Evolutionary conservation across 2,888 invertebrate species (phyloP).

Genomic region (Xestia c-nigrum): DNA sequence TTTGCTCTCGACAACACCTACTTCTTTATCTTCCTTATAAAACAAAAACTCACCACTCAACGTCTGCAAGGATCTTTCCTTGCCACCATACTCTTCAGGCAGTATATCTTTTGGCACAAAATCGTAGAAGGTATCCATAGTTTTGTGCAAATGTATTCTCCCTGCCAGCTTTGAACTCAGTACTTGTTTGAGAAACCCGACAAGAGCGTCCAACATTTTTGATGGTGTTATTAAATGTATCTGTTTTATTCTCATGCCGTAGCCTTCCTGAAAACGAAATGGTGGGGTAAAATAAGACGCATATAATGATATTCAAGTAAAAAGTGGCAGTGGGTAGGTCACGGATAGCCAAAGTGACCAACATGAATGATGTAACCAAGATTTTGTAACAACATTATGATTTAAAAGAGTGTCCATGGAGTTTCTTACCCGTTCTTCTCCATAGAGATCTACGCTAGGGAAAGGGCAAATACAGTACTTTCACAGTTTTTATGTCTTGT

Average conservation of each 20-base stretch:
- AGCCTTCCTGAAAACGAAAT: conserved; percentile 76
- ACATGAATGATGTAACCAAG: no score
- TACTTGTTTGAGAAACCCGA: conserved; percentile 74
- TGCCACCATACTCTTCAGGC: conserved; percentile 80
- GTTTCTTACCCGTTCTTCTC: no score
- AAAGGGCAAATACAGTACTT: no score
- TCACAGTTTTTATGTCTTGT: no score
- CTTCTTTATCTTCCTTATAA: neutral
- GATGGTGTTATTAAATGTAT: conserved; percentile 77
- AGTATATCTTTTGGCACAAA: conserved; percentile 72
- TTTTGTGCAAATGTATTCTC: conserved; percentile 73
- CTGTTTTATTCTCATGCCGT: conserved; percentile 76
- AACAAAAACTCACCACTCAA: conserved; percentile 70
- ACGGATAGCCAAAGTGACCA: no score
- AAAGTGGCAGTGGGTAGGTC: no score
- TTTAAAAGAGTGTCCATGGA: no score
- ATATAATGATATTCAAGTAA: no score
- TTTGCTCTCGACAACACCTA: no score
- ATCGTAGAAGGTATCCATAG: conserved; percentile 68
- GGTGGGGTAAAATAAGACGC: neutral
- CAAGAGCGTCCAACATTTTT: conserved; percentile 71
- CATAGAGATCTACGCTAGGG: no score
- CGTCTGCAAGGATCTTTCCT: conserved; percentile 68
- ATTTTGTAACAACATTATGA: no score
- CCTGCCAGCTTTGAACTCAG: conserved; percentile 74